Evolutionary conservation across 2,797 vertebrate species (phyloP).

Genomic region (Sebastiscus tertius): DNA sequence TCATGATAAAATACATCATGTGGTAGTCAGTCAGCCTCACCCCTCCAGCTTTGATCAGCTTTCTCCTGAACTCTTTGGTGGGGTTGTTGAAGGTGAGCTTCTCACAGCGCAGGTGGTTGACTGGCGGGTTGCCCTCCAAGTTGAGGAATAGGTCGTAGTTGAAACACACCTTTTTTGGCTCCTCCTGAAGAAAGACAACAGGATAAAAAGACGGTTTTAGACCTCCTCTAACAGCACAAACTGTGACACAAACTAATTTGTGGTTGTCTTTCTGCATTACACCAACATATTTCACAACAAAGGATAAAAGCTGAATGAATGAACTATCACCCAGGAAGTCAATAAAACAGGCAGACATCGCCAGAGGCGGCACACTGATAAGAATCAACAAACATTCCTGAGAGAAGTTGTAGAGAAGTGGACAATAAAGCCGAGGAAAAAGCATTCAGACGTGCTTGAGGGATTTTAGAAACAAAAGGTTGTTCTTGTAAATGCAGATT

Average conservation of each 20-base stretch:
- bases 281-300: constrained; percentile 31
- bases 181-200: constrained; percentile 86
- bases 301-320: constrained; percentile 47
- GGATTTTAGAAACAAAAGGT: constrained; percentile 1
- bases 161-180: constrained; percentile 96
- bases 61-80: constrained; percentile 96
- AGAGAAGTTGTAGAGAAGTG: neutral
- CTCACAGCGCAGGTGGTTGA: constrained; percentile 98
- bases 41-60: constrained; percentile 96
- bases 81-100: constrained; percentile 99
- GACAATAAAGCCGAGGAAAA: neutral
- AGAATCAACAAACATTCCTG: constrained; percentile 48
- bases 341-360: constrained; percentile 41
- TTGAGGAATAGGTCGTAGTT: constrained; percentile 98
- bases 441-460: neutral
- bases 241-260: neutral
- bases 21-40: constrained; percentile 80
- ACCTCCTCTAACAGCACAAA: neutral
- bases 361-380: constrained; percentile 44
- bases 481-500: neutral
- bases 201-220: neutral
- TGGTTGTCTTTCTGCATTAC: neutral
- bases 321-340: constrained; percentile 36
- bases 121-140: constrained; percentile 96
- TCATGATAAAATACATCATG: neutral